Conservation (phyloP, 2,113 vertebrate genomes). For the Sebastes schlegelii region DNA sequence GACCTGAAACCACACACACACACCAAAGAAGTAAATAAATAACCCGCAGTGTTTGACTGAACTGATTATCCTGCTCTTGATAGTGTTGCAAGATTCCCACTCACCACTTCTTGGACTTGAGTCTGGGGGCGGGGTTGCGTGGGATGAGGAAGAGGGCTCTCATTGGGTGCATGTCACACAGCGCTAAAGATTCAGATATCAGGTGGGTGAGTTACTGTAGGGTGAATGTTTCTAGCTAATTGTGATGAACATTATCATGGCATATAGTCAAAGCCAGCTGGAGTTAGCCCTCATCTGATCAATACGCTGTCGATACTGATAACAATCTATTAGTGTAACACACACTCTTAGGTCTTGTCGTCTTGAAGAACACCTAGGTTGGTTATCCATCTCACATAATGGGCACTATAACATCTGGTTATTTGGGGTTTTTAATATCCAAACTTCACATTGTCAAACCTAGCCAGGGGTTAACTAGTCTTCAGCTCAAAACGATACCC, state of each 20-base stretch:
- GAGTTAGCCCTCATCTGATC: slow-evolving; percentile 23
- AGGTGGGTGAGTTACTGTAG: neutral
- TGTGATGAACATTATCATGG: slow-evolving; percentile 37
- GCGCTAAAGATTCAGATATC: slow-evolving; percentile 84
- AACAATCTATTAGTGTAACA: slow-evolving; percentile 22
- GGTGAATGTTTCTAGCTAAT: neutral
- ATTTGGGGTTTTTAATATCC: neutral
- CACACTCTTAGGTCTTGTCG: neutral
- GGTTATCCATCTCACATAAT: neutral
- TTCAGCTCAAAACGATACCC: neutral
- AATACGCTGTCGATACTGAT: slow-evolving; percentile 46
- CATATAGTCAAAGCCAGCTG: slow-evolving; percentile 28
- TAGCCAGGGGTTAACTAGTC: neutral
- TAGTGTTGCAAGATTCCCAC: slow-evolving; percentile 42
- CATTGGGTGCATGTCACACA: slow-evolving; percentile 99
- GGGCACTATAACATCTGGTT: neutral
- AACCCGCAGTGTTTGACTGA: neutral
- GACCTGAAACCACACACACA: slow-evolving; percentile 84
- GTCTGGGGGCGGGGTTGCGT: slow-evolving; percentile 92
- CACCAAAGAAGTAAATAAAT: neutral
- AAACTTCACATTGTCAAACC: neutral
- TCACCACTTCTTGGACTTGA: slow-evolving; percentile 99
- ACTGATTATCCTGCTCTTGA: neutral
- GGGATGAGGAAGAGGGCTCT: slow-evolving; percentile 98
- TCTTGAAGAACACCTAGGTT: neutral